Conservation (phyloP, 2,888 invertebrate genomes). For the Torymus tubicola region DNA sequence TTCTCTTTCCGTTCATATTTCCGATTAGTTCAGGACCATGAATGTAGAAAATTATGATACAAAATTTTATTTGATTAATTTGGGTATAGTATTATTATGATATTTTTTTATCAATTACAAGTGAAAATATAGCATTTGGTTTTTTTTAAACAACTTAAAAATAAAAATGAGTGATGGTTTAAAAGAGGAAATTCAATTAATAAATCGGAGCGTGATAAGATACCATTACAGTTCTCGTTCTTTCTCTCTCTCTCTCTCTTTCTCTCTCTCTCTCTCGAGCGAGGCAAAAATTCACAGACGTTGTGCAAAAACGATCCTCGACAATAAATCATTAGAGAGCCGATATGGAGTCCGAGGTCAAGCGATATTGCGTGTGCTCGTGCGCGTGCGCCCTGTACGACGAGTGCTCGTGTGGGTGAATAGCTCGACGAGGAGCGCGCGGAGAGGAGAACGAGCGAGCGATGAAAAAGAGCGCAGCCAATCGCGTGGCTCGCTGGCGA, state of each 20-base stretch:
- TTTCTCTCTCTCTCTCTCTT: neutral
- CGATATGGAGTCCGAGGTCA: slow-evolving; percentile 46
- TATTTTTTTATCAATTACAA: too few relatives aligned
- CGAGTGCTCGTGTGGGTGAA: neutral
- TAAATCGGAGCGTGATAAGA: slow-evolving; percentile 2
- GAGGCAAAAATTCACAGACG: neutral
- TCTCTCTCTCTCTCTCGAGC: too few relatives aligned
- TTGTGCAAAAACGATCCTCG: slow-evolving; percentile 33
- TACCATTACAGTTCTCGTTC: neutral
- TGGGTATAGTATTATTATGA: too few relatives aligned
- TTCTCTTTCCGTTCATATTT: too few relatives aligned
- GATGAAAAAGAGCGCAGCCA: slow-evolving; percentile 59
- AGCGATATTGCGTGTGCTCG: slow-evolving; percentile 42
- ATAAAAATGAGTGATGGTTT: neutral
- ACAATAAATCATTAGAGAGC: slow-evolving; percentile 46
- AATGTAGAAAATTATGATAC: too few relatives aligned
- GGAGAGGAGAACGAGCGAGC: neutral
- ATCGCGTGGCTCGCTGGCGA: slow-evolving; percentile 64
- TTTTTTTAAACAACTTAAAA: neutral
- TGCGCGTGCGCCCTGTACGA: neutral
- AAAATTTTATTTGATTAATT: too few relatives aligned
- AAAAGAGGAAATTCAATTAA: neutral
- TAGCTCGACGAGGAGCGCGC: neutral
- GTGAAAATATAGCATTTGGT: too few relatives aligned
- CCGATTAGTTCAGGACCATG: too few relatives aligned